phyloP scores from a whole-genome alignment of 2,888 invertebrate genomes.

The Podabrus alpinus region DNA sequence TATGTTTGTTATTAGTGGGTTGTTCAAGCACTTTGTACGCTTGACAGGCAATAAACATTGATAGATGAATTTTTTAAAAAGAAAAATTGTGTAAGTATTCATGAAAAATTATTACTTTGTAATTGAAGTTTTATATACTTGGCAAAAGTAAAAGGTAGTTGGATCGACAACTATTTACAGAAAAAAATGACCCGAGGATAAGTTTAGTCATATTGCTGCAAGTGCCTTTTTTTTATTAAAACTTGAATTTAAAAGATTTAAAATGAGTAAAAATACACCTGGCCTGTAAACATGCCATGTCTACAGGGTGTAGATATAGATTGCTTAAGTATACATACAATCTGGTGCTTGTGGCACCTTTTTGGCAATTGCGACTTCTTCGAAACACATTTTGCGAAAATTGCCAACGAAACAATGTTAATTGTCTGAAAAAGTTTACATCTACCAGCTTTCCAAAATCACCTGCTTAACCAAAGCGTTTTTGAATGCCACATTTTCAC shows the following conservation, averaged over 20 bases:
- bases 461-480: not conserved
- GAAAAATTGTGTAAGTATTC: not conserved
- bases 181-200: not conserved
- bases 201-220: not conserved
- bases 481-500: not conserved
- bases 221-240: not conserved
- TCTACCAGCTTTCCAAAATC: not conserved
- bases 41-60: constrained; percentile 4
- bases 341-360: too few species aligned
- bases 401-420: too few species aligned
- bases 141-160: not conserved
- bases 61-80: constrained; percentile 3
- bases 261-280: not conserved
- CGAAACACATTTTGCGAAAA: not conserved
- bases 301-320: not conserved
- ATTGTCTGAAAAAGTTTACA: too few species aligned
- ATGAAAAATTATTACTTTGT: not conserved
- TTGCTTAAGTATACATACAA: too few species aligned
- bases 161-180: not conserved
- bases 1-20: constrained; percentile 5
- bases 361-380: not conserved
- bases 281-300: not conserved
- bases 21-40: constrained; percentile 1
- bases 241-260: not conserved
- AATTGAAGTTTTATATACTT: not conserved